phyloP scores from a whole-genome alignment of 2,888 invertebrate species.

The Sepioteuthis lessoniana region DNA sequence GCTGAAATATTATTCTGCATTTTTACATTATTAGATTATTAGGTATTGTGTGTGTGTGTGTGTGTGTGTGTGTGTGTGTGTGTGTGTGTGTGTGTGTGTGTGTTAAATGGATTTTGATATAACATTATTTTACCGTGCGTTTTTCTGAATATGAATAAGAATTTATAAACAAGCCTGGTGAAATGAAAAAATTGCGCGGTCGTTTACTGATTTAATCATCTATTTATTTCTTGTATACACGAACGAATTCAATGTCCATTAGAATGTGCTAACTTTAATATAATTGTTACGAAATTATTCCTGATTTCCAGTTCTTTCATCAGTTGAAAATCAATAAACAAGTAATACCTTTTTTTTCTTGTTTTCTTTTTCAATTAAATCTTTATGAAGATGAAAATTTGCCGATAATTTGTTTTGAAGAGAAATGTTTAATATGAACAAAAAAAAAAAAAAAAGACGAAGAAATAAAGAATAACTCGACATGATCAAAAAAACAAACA shows the following conservation, averaged over 20 bases:
- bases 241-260: neutral
- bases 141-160: neutral
- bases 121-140: neutral
- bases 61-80: too few relatives aligned
- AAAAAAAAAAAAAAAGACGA: neutral
- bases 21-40: too few relatives aligned
- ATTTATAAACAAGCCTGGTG: neutral
- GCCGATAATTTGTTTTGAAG: neutral
- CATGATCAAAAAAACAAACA: too few relatives aligned
- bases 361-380: neutral
- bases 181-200: neutral
- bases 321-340: neutral
- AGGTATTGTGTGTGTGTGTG: too few relatives aligned
- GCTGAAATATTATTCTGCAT: too few relatives aligned
- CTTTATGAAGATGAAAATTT: neutral
- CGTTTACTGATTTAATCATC: neutral
- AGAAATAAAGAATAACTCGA: too few relatives aligned
- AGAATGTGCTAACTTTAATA: neutral
- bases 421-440: too few relatives aligned
- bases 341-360: neutral
- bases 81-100: too few relatives aligned
- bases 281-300: neutral
- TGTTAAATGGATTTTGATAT: too few relatives aligned
- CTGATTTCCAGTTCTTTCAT: neutral
- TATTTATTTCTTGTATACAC: neutral